Evolutionary conservation across 2,888 invertebrate species (phyloP).

Genomic region (Xanthorhoe spadicearia): DNA sequence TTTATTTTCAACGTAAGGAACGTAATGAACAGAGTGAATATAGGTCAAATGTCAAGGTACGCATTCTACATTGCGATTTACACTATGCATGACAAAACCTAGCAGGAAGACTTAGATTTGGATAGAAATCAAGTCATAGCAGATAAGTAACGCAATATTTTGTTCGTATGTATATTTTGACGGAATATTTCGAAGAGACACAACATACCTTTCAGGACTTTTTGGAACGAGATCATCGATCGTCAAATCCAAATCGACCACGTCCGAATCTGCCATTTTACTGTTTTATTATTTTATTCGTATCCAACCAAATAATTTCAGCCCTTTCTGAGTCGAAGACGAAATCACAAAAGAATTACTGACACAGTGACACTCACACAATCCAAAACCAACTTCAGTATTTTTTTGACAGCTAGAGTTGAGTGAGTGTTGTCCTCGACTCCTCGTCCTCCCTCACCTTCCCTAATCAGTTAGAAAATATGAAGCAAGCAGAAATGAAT

Average conservation of each 20-base stretch:
- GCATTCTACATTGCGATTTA: neutral
- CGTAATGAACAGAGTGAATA: constrained; percentile 45
- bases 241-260: constrained; percentile 75
- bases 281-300: constrained; percentile 49
- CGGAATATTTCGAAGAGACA: neutral
- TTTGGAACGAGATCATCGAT: constrained; percentile 81
- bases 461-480: neutral
- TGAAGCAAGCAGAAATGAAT: neutral
- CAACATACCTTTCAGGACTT: constrained; percentile 77
- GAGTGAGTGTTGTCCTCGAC: neutral
- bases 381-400: constrained; percentile 30
- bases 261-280: constrained; percentile 77
- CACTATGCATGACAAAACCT: neutral
- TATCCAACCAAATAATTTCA: constrained; percentile 53
- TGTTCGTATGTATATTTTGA: neutral
- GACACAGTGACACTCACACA: constrained; percentile 31
- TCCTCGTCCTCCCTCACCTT: too few relatives aligned
- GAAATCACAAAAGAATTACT: constrained; percentile 66
- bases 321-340: constrained; percentile 62
- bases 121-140: neutral
- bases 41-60: constrained; percentile 75
- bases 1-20: constrained; percentile 9
- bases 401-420: neutral
- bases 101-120: neutral
- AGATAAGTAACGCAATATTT: neutral